Evolutionary conservation across 2,797 vertebrate species (phyloP).

Genomic region (Melanotaenia parkinsoni): DNA sequence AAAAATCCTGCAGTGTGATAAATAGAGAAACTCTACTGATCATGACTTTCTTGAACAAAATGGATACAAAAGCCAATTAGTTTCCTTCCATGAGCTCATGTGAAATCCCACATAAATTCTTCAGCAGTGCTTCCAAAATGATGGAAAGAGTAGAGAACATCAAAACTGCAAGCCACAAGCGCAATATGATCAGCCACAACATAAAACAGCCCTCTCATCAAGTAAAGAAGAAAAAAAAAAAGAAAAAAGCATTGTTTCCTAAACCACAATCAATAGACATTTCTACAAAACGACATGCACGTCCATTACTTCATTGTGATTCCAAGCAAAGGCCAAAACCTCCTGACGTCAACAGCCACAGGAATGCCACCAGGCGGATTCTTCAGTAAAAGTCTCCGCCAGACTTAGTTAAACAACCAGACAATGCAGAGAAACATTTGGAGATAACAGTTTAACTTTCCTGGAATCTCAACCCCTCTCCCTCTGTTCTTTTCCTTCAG

Average conservation of each 20-base stretch:
- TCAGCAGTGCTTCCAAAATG: constrained; percentile 50
- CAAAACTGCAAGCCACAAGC: constrained; percentile 57
- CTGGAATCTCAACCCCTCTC: constrained; percentile 55
- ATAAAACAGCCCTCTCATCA: constrained; percentile 51
- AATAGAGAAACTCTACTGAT: constrained; percentile 36
- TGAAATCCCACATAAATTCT: constrained; percentile 66
- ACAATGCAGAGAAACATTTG: constrained; percentile 71
- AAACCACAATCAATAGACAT: constrained; percentile 70
- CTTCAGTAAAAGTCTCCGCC: constrained; percentile 62
- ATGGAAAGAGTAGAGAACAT: constrained; percentile 55
- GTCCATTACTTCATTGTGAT: constrained; percentile 76
- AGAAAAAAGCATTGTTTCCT: constrained; percentile 69
- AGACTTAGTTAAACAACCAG: constrained; percentile 72
- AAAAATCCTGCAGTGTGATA: constrained; percentile 39
- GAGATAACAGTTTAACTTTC: constrained; percentile 71
- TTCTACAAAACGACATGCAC: constrained; percentile 67
- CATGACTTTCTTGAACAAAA: constrained; percentile 43
- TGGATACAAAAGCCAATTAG: constrained; percentile 25
- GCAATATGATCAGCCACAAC: constrained; percentile 69
- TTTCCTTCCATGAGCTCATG: constrained; percentile 74
- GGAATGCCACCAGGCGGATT: constrained; percentile 80
- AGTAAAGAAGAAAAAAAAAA: constrained; percentile 13
- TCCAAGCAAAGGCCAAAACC: constrained; percentile 67
- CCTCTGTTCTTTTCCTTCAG: constrained; percentile 29
- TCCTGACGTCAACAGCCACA: constrained; percentile 75